Evolutionary conservation across 2,113 vertebrate species (phyloP).

Genomic region (Lonchura striata): DNA sequence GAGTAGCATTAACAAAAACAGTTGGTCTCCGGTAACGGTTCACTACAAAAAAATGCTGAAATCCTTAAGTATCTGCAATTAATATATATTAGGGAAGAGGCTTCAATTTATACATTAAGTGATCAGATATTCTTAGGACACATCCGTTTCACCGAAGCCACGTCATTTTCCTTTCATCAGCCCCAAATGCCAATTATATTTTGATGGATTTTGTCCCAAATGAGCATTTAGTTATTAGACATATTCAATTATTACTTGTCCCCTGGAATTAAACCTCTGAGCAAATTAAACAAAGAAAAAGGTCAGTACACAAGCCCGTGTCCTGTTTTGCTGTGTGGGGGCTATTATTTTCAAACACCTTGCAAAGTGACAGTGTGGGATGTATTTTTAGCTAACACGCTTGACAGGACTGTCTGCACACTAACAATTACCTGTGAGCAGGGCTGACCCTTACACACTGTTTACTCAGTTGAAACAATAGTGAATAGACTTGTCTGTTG

Average conservation of each 20-base stretch:
- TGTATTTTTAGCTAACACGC: slow-evolving; percentile 84
- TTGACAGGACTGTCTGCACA: slow-evolving; percentile 80
- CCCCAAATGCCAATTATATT: slow-evolving; percentile 79
- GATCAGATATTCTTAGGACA: slow-evolving; percentile 71
- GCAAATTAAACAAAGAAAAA: slow-evolving; percentile 85
- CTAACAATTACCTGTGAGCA: slow-evolving; percentile 88
- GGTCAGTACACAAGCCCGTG: slow-evolving; percentile 83
- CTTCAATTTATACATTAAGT: slow-evolving; percentile 73
- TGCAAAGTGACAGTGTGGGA: slow-evolving; percentile 84
- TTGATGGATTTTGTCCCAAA: slow-evolving; percentile 82
- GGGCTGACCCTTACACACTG: slow-evolving; percentile 82
- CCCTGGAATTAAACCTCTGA: slow-evolving; percentile 77
- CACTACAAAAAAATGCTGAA: slow-evolving; percentile 67
- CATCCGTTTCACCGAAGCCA: slow-evolving; percentile 49
- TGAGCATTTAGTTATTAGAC: slow-evolving; percentile 81
- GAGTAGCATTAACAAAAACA: slow-evolving; percentile 82
- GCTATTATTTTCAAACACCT: slow-evolving; percentile 88
- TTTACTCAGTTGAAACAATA: slow-evolving; percentile 84
- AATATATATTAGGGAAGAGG: slow-evolving; percentile 73
- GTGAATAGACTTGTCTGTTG: slow-evolving; percentile 78
- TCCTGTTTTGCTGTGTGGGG: slow-evolving; percentile 77
- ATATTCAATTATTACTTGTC: slow-evolving; percentile 81
- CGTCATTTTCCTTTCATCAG: slow-evolving; percentile 65
- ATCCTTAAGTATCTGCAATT: slow-evolving; percentile 77
- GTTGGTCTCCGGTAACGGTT: slow-evolving; percentile 72